Evolutionary conservation across 2,797 vertebrate species (phyloP), one percentile per base, ranked within the genome.

Genomic region (Petrocephalus schoutedeni): DNA sequence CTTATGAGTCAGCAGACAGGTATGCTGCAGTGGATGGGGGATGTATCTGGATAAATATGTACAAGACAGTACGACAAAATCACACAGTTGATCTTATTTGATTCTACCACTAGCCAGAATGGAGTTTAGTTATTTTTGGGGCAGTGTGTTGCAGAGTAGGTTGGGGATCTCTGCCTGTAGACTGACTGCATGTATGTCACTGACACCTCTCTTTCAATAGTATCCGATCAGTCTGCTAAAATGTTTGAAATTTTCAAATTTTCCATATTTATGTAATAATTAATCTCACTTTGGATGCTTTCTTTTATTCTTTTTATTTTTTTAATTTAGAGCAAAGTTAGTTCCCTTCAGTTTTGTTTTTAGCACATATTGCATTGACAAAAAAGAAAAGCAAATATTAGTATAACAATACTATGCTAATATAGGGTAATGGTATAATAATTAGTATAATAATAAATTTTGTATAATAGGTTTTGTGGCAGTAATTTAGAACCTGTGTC

Each of bases 1-100:
- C 95, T 0, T 96, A 96, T 9, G 96, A 96, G 92, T 96, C 96
- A 57, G 92, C 93, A 92, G 96, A 96, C 80, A 96, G 96, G 96
- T 96, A 89, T 54, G 51, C 6, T 41, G 14, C 9, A 8, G 51
- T 85, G 36, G 8, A 41, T 58, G 28, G 9, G 32, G 16, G 59
- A 71, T 57, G 36, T 53, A 71, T 53, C 51, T 71, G 59, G 9
- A 51, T 51, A 32, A 49, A 58, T 59, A 19, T 41, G 54, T 61
- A 45, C 41, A 45, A 67, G 41, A 61, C 57, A 12, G 58, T 5
- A 86, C 9, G n/a, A 49, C 21, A 53, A 21, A 53, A 21, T 53
- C 19, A 21, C n/a, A 4, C 45, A 45, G 32, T 10, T 14, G 41
- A 45, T 51, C n/a, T 49, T 80, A 80, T n/a, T 21, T 82, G 41